Evolutionary conservation across 2,888 invertebrate genomes (phyloP), one percentile per base, ranked within the genome.

Genomic region (Sphinx pinastri): DNA sequence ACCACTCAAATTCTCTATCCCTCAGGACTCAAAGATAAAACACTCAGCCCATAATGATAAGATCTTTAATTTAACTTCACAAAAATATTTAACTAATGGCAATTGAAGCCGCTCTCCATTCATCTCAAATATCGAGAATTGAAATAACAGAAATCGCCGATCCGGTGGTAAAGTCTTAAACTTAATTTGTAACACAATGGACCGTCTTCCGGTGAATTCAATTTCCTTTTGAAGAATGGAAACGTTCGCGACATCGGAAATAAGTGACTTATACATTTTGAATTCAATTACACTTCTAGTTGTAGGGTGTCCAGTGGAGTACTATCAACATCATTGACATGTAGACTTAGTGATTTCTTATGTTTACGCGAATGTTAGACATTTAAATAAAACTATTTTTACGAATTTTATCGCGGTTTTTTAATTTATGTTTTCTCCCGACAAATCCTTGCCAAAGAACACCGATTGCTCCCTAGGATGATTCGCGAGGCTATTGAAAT

Each of bases 221-320:
- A 75, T 75, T 73, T 74, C 74, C 76, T 69, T 49, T 69, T 71
- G 58, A 74, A 60, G 68, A 70, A 69, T 58, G 67, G 52, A 52
- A 69, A 19, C 60, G 67, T 70, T 71, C 59, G 19, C 55, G 31
- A 13, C 25, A 55, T 57, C 59, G 73, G 72, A 72, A 73, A 78
- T 76, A 72, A 77, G 73, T 73, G 72, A 73, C 70, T 76, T 73
- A 69, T 67, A 70, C 73, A 72, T 72, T 73, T 74, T 69, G 70
- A 75, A 73, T 70, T 70, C 67, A 72, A 72, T 69, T 71, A 67
- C 16, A 57, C 68, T 25, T 52, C 16, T 68, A 47, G 19, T 38
- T 38, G 6, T 38, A 38, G 38, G 38, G 38, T 6, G 38, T 38
- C 38, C 38, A 38, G 38, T 38, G 38, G 38, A 38, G 38, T 38